Conservation (phyloP, 2,888 invertebrate species). For the Drosophila paranaensis region DNA sequence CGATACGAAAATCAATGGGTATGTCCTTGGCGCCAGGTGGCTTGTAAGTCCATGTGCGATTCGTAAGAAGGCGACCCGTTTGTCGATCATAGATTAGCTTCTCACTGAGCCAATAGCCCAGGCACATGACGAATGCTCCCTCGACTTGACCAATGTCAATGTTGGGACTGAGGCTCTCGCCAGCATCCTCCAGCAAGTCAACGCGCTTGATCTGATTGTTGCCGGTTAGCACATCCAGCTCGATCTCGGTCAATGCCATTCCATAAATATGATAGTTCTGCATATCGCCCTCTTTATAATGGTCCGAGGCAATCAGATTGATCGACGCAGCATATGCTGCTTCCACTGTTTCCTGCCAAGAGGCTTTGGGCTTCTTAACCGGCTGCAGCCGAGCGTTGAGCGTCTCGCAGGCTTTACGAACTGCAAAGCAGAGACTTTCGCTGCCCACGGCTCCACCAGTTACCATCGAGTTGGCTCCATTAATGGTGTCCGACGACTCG, state of each 20-base stretch:
- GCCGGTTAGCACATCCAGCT: slow-evolving; percentile 92
- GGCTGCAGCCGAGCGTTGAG: slow-evolving; percentile 88
- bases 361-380: slow-evolving; percentile 85
- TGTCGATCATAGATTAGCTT: slow-evolving; percentile 87
- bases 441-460: slow-evolving; percentile 91
- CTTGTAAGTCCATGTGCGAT: slow-evolving; percentile 93
- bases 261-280: slow-evolving; percentile 88
- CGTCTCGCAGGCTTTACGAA: slow-evolving; percentile 88
- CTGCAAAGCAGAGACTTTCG: slow-evolving; percentile 87
- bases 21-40: slow-evolving; percentile 92
- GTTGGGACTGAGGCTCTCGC: slow-evolving; percentile 89
- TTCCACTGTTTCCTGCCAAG: slow-evolving; percentile 86
- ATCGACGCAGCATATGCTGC: slow-evolving; percentile 78
- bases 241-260: slow-evolving; percentile 88
- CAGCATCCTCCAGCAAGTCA: slow-evolving; percentile 90
- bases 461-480: slow-evolving; percentile 88
- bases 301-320: slow-evolving; percentile 87
- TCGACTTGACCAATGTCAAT: slow-evolving; percentile 92
- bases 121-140: slow-evolving; percentile 91
- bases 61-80: slow-evolving; percentile 89
- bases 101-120: slow-evolving; percentile 92
- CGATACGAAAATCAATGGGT: slow-evolving; percentile 90
- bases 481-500: slow-evolving; percentile 88
- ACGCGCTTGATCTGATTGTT: slow-evolving; percentile 89
- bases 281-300: slow-evolving; percentile 86